Evolutionary conservation across 2,113 vertebrate species (phyloP).

Genomic region (Cyanoderma ruficeps): DNA sequence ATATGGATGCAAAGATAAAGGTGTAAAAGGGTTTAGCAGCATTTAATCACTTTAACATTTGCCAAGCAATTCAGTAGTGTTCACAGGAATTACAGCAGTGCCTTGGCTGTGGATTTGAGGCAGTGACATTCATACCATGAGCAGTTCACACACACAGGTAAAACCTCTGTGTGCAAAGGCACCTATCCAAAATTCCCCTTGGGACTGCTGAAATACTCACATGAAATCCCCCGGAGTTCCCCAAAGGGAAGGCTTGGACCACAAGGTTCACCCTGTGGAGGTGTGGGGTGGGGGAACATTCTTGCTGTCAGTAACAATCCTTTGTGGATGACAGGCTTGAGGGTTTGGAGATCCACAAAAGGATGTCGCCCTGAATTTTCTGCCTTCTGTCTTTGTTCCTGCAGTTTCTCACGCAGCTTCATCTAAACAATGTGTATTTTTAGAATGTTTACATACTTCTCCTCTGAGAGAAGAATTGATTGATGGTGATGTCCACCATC

Average conservation of each 20-base stretch:
- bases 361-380: too few species aligned
- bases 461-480: too few species aligned
- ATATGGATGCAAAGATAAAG: neutral
- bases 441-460: too few species aligned
- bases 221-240: neutral
- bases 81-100: neutral
- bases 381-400: too few species aligned
- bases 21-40: neutral
- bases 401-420: too few species aligned
- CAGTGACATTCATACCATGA: neutral
- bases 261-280: neutral
- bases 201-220: neutral
- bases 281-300: neutral
- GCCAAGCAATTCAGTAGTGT: neutral
- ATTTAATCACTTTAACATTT: neutral
- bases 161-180: neutral
- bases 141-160: neutral
- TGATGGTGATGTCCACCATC: too few species aligned
- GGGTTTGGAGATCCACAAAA: neutral
- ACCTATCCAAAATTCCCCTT: neutral
- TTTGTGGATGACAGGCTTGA: neutral
- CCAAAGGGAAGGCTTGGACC: neutral
- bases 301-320: neutral
- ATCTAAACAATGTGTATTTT: too few species aligned
- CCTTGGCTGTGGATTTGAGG: neutral